phyloP scores from a whole-genome alignment of 2,797 vertebrate species.

The Thalassophryne amazonica region DNA sequence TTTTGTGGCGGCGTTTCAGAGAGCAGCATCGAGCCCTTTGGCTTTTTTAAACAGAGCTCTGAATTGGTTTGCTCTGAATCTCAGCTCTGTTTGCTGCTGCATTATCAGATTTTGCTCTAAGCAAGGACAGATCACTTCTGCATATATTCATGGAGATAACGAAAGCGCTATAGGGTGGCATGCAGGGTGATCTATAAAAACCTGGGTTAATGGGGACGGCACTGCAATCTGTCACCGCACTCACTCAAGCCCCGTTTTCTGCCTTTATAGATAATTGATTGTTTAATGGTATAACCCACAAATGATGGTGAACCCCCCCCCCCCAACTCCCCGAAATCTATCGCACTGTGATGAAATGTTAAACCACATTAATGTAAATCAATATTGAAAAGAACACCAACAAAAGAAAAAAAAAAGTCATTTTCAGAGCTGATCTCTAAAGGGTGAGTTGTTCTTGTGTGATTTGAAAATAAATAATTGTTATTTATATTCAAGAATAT shows the following conservation, averaged over 20 bases:
- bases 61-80: slow-evolving; percentile 67
- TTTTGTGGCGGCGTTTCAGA: slow-evolving; percentile 54
- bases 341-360: slow-evolving; percentile 12
- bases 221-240: slow-evolving; percentile 49
- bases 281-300: slow-evolving; percentile 42
- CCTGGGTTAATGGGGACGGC: slow-evolving; percentile 45
- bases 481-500: too few species aligned
- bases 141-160: slow-evolving; percentile 72
- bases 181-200: slow-evolving; percentile 60
- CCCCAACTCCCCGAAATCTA: background rate
- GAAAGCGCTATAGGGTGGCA: slow-evolving; percentile 56
- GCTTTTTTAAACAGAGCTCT: slow-evolving; percentile 58
- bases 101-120: slow-evolving; percentile 77
- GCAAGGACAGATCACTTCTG: slow-evolving; percentile 74
- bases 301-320: slow-evolving; percentile 21
- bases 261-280: slow-evolving; percentile 72
- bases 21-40: slow-evolving; percentile 65
- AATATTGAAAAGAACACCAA: slow-evolving; percentile 23
- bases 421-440: slow-evolving; percentile 12
- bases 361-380: slow-evolving; percentile 47
- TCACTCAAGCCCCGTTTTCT: slow-evolving; percentile 34
- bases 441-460: background rate
- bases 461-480: slow-evolving; percentile 1
- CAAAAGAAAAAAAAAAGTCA: slow-evolving; percentile 9
- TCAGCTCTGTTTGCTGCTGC: slow-evolving; percentile 73